Evolutionary conservation across 2,797 vertebrate species (phyloP), one percentile per base, ranked within the genome.

Genomic region (Sardinella longiceps): DNA sequence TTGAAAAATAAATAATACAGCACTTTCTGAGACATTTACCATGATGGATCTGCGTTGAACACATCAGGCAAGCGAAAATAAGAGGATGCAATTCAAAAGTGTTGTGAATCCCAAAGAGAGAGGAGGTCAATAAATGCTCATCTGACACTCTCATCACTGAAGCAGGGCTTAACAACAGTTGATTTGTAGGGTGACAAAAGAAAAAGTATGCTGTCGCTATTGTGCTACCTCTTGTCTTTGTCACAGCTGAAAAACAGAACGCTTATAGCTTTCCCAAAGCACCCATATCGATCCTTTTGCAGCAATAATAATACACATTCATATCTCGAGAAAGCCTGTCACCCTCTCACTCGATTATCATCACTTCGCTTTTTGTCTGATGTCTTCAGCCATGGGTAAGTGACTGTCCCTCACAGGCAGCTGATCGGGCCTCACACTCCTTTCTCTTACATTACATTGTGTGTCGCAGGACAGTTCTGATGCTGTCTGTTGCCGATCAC

Each of bases 271-370:
- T 63, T 28, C 48, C 30, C 53, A 81, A 70, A 81, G 39, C 28
- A 12, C 33, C 70, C 37, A 7, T 43, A 77, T 77, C 18, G 70
- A 77, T 77, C 51, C 37, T 28, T 85, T 77, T 25, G 25, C 46
- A 70, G 45, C 81, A 53, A 87, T 91, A 91, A 93, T 94, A 93
- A 92, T 87, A 25, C 50, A 23, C 43, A 82, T 48, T 87, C 63
- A 93, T 91, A 93, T 93, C 90, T 91, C 92, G 92, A 92, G 89
- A 87, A 92, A 89, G 88, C 87, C 87, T 77, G 70, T 77, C 90
- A 92, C 87, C 91, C 3, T 90, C 91, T 89, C 88, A 92, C 90
- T 93, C 93, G 90, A 86, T 90, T 87, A 90, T 83, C 88, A 90
- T 87, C 85, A 85, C 88, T 87, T 85, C 70, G 20, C 37, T 82